Base-by-base conservation (phyloP, 1,140 invertebrate species). In the Meloidogyne exigua region DNA sequence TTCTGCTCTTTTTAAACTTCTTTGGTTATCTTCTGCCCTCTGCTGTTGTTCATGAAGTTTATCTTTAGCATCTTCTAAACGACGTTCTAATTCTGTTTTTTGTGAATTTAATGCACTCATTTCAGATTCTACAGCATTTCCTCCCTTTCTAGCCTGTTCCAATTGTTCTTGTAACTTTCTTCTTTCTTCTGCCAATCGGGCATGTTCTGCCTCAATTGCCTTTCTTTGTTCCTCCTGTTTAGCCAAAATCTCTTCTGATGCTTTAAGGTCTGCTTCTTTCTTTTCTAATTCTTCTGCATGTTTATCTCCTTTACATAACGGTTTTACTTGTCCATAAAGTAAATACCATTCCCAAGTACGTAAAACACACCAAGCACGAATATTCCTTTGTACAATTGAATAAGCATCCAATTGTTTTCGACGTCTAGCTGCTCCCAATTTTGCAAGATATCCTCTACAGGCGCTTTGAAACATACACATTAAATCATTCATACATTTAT, bases 301-400 rank as follows among this genome's bases (percentile, higher is more conserved):
- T 69, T 76, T 77, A 66, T 74, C 66, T 10, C 64, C 75, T 49
- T 84, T 84, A 44, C 81, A 68, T 68, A 82, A 26, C 1, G 81
- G 81, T 65, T 81, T 84, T 12, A 82, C 64, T 66, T 68, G 12
- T 21, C 80, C 80, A 66, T 84, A 82, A 13, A 82, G 66, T 63
- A 42, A 65, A 71, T 82, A 82, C 97, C 97, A 99, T 87, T 94
- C 92, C 96, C 96, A 99, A 90, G 95, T 98, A 88, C 95, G 94
- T 82, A 99, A 91, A 88, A 94, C 92, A 89, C 98, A 91, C 92
- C 97, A 99, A 89, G 95, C 95, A 89, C 96, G 93, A 90, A 99
- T 92, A 91, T 98, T 99, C 87, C 96, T 92, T 90, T 99, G 97
- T 88, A 99, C 95, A 84, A 99, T 92, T 90, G 95, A 93, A 87